Base-by-base conservation (phyloP, 2,888 invertebrate species). In the Adelphocoris suturalis region DNA sequence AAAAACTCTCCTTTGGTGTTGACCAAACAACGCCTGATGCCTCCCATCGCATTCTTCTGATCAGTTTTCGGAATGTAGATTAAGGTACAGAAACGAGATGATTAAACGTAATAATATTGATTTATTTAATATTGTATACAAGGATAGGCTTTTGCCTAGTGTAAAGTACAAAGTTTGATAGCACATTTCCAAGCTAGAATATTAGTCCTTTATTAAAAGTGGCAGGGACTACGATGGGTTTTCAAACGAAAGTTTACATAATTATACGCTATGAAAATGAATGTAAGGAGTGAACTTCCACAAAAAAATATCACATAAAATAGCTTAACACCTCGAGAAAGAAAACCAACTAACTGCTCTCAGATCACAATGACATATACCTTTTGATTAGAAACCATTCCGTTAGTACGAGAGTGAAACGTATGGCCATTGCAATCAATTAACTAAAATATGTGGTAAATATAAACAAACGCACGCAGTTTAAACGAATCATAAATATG, bases 41-140 rank as follows among this genome's bases (percentile, higher is more conserved):
- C n/a, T 37, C 37, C 37, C 37, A 37, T 37, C 37, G 2, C 7
- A 37, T 37, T 37, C 37, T 37, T 37, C 37, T 37, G 3, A 37
- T 37, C 37, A 37, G 2, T 37, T 37, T 37, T 37, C 37, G 37
- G 37, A 7, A 37, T 2, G 37, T 37, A 37, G 3, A 7, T 37
- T n/a, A n/a, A n/a, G n/a, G n/a, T 4, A 37, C 37, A 37, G 23
- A 68, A 68, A 68, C 23, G 5, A 68, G 9, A 5, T 13, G 27
- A 23, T 82, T 76, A 80, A 78, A 78, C 88, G 88, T 88, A 88
- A 88, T 88, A 88, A 88, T 88, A 88, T 78, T 76, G 48, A 76
- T 88, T 88, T 88, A 88, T 88, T 88, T 78, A 88, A 76, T 88
- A 88, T 88, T 88, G 88, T 88, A 88, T 88, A 88, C 88, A 88